A percentile compares a stretch with the other conserved stretches of the same genome.
These are phyloP conservation scores for Temnothorax longispinosus DNA, from an alignment of 1,140 invertebrate species.

Conservation along the genomic window DNA sequence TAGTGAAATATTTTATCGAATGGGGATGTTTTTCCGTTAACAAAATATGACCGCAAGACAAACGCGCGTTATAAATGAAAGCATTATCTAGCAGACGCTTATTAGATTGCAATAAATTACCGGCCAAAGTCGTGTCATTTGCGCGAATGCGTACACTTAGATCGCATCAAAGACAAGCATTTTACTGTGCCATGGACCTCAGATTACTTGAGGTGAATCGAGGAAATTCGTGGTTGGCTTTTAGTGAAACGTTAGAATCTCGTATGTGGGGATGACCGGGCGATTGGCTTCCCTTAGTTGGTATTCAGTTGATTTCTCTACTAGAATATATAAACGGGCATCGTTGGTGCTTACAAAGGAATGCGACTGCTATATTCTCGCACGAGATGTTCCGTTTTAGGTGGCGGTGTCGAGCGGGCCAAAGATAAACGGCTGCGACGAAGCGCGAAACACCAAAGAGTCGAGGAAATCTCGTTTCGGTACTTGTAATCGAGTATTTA, in stretches of 20 bases:
- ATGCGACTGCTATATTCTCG: slow-evolving; percentile 29
- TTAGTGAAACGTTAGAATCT: slow-evolving; percentile 36
- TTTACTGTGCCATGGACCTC: slow-evolving; percentile 34
- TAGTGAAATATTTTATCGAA: not conserved
- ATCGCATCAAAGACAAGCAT: slow-evolving; percentile 59
- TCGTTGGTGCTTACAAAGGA: slow-evolving; percentile 42
- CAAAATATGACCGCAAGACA: not conserved
- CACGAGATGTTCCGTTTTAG: slow-evolving; percentile 51
- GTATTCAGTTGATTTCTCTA: slow-evolving; percentile 61
- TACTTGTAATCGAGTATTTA: slow-evolving; percentile 21
- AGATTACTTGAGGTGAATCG: slow-evolving; percentile 15
- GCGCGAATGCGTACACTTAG: not conserved
- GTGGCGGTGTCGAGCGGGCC: slow-evolving; percentile 12
- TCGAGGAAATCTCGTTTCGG: slow-evolving; percentile 36
- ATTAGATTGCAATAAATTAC: slow-evolving; percentile 5
- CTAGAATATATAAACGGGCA: slow-evolving; percentile 17
- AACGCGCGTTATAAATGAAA: not conserved
- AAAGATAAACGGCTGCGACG: slow-evolving; percentile 46
- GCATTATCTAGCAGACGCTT: not conserved
- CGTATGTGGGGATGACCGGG: slow-evolving; percentile 16
- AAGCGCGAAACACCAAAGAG: slow-evolving; percentile 13
- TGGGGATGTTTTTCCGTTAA: not conserved
- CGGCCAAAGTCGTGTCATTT: not conserved
- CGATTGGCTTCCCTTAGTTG: slow-evolving; percentile 67
- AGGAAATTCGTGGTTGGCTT: slow-evolving; percentile 17